phyloP scores from a whole-genome alignment of 2,113 vertebrate species.

The Psettodes erumei region DNA sequence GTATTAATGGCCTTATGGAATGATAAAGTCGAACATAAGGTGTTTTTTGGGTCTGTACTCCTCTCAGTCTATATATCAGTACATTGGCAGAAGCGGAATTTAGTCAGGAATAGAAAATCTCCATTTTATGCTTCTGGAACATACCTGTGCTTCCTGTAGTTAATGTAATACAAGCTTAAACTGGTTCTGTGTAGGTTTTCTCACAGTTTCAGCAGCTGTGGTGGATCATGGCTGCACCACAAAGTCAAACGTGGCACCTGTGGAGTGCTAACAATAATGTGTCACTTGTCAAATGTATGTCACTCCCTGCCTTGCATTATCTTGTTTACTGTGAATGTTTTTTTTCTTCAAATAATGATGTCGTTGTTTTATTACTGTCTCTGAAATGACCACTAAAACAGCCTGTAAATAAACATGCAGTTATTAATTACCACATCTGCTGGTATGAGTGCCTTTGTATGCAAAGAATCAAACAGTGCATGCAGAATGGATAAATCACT shows the following conservation, averaged over 20 bases:
- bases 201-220: conserved; percentile 10
- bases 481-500: neutral
- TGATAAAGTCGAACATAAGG: conserved; percentile 13
- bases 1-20: conserved; percentile 5
- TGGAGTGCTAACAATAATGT: neutral
- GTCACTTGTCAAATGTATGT: conserved; percentile 12
- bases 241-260: conserved; percentile 15
- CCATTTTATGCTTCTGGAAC: neutral
- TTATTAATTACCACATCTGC: conserved; percentile 35
- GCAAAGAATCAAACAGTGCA: neutral
- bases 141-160: neutral
- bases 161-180: neutral
- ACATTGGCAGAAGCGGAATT: conserved; percentile 9
- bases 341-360: neutral
- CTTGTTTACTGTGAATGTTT: conserved; percentile 60
- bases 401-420: conserved; percentile 72
- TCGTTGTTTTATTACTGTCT: conserved; percentile 49
- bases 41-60: conserved; percentile 5
- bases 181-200: conserved; percentile 21
- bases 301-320: conserved; percentile 39
- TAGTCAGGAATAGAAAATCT: conserved; percentile 10
- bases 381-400: conserved; percentile 68
- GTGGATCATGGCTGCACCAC: conserved; percentile 11
- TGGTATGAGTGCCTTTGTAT: conserved; percentile 1
- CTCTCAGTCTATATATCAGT: conserved; percentile 2